Conservation (phyloP, 1,140 invertebrate genomes). For the Eciton burchellii region DNA sequence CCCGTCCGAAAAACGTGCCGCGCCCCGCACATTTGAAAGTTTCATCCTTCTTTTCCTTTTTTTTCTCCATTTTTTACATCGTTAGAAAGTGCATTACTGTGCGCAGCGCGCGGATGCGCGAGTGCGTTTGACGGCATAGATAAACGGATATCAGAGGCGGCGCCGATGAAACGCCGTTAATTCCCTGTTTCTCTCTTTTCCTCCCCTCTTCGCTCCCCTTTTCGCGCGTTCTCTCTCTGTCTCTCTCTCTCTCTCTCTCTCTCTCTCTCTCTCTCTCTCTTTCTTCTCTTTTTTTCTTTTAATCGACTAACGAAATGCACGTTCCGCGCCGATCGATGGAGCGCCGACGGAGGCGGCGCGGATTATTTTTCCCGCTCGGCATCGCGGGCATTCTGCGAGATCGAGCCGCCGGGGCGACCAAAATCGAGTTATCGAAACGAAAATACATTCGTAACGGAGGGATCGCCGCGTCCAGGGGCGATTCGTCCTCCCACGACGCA, state of each 20-base stretch:
- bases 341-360: conserved; percentile 52
- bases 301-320: conserved; percentile 19
- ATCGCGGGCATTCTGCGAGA: conserved; percentile 16
- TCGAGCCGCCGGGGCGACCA: not conserved
- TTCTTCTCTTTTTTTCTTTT: not conserved
- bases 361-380: conserved; percentile 44
- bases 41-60: too few species aligned
- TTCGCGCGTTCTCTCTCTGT: not conserved
- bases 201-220: not conserved
- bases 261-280: not conserved
- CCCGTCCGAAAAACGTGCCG: conserved; percentile 36
- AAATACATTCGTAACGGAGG: conserved; percentile 59
- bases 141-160: conserved; percentile 50
- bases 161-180: conserved; percentile 51
- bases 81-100: conserved; percentile 55
- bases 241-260: not conserved
- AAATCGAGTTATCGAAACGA: conserved; percentile 60
- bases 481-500: conserved; percentile 54
- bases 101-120: conserved; percentile 40
- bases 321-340: conserved; percentile 27
- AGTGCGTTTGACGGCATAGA: conserved; percentile 60
- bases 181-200: conserved; percentile 48
- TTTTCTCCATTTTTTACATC: conserved; percentile 53
- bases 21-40: conserved; percentile 37
- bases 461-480: conserved; percentile 33